Percentiles rank a stretch among this genome's conserved stretches.
These are phyloP conservation scores for Agapostemon virescens DNA, from an alignment of 2,888 invertebrate species.

Conservation along the genomic window DNA sequence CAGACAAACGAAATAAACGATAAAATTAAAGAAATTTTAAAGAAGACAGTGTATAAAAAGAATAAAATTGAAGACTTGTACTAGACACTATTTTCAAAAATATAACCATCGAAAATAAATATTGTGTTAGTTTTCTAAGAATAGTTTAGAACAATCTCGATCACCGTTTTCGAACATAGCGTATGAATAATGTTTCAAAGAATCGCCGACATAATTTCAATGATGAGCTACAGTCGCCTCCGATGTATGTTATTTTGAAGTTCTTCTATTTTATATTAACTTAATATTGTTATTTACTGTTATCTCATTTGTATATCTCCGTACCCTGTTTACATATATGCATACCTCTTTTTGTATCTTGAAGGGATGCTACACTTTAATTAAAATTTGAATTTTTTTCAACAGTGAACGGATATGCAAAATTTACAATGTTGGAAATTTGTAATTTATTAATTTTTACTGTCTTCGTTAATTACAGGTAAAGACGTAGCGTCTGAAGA, in stretches of 20 bases:
- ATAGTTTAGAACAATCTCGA: neutral
- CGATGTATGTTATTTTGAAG: slow-evolving; percentile 33
- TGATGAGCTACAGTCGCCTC: slow-evolving; percentile 46
- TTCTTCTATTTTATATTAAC: neutral
- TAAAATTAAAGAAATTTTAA: neutral
- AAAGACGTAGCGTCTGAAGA: slow-evolving; percentile 69
- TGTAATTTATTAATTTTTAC: neutral
- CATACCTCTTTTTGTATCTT: neutral
- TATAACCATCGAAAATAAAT: neutral
- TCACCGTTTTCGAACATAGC: neutral
- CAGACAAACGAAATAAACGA: neutral
- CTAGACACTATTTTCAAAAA: neutral
- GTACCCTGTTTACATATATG: neutral
- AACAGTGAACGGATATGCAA: no score
- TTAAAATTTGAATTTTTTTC: no score
- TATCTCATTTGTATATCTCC: no score
- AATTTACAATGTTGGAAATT: neutral
- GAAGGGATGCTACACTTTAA: no score
- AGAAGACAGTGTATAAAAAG: neutral
- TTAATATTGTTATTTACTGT: neutral
- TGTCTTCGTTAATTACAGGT: slow-evolving; percentile 62
- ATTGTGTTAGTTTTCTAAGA: neutral
- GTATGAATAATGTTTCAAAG: slow-evolving; percentile 54
- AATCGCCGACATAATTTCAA: slow-evolving; percentile 43
- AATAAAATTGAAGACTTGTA: neutral